These are phyloP conservation scores for Bubalus kerabau DNA, from an alignment of 2,113 vertebrate species.

Conservation along the genomic window DNA sequence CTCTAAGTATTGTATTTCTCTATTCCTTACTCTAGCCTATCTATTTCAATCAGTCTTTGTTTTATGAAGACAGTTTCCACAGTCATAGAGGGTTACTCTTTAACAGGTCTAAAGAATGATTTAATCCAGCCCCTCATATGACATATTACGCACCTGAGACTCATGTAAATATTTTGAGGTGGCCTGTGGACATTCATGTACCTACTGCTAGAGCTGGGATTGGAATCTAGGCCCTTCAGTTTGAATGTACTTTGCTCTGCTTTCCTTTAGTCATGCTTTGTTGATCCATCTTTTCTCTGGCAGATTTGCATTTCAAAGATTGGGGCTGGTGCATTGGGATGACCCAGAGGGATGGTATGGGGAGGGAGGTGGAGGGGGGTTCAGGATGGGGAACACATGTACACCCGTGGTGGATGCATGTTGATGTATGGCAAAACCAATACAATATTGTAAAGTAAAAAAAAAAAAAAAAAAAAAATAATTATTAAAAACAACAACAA, in stretches of 20 bases:
- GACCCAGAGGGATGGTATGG: too few relatives aligned
- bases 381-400: too few relatives aligned
- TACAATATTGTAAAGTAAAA: too few relatives aligned
- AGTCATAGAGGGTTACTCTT: background rate
- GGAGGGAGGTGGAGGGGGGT: too few relatives aligned
- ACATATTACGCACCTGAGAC: background rate
- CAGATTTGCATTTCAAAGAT: background rate
- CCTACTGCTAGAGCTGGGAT: background rate
- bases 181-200: background rate
- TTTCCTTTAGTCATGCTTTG: background rate
- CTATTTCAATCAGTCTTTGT: background rate
- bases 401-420: too few relatives aligned
- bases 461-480: too few relatives aligned
- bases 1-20: background rate
- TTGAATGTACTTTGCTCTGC: background rate
- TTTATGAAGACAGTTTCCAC: background rate
- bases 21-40: background rate
- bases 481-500: too few relatives aligned
- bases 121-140: background rate
- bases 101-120: background rate
- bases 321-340: too few relatives aligned
- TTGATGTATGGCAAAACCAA: too few relatives aligned
- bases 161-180: background rate
- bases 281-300: background rate
- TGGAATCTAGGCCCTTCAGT: background rate